Base-by-base conservation (phyloP, 2,888 invertebrate genomes). In the Agrotis exclamationis region DNA sequence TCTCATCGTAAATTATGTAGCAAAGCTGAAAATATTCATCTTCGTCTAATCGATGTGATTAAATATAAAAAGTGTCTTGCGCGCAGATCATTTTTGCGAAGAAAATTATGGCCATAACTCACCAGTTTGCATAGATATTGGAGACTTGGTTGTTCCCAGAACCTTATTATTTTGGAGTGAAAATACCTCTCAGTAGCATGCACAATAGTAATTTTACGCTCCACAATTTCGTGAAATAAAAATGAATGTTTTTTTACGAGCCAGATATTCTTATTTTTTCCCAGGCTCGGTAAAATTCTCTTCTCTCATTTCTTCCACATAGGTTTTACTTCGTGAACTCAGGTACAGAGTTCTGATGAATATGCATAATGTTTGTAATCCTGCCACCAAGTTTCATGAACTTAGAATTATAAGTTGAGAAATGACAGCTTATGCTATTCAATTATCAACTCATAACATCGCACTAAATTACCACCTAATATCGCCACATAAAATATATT, bases 1-100 rank as follows among this genome's bases (percentile, higher is more conserved):
- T 80, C 79, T 73, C 70, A 81, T 80, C 82, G 85, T 82, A 85
- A 87, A 85, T 83, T 71, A 79, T 54, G 24, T 56, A 60, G 56
- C 18, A 57, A 56, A 59, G 64, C 56, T 57, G 48, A 74, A 82
- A 74, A 62, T 82, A 84, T 81, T 75, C 76, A 86, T 84, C 82
- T 80, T 76, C 51, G 70, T 78, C 72, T 70, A 76, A 81, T 81
- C 71, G 79, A 69, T 69, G 68, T 72, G 69, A 63, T 81, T 79
- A 71, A 64, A 69, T 69, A 54, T 80, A 60, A 81, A 63, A 62
- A 63, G 56, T 64, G 47, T 64, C 51, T 60, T 20, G 47, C 4
- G 24, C 64, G 9, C 44, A 78, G 48, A 72, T 28, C 58, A 65
- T 76, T 81, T 81, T 71, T 22, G 48, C 45, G 13, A 51, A 60